Evolutionary conservation across 2,888 invertebrate genomes (phyloP).

Genomic region (Onchidella celtica): DNA sequence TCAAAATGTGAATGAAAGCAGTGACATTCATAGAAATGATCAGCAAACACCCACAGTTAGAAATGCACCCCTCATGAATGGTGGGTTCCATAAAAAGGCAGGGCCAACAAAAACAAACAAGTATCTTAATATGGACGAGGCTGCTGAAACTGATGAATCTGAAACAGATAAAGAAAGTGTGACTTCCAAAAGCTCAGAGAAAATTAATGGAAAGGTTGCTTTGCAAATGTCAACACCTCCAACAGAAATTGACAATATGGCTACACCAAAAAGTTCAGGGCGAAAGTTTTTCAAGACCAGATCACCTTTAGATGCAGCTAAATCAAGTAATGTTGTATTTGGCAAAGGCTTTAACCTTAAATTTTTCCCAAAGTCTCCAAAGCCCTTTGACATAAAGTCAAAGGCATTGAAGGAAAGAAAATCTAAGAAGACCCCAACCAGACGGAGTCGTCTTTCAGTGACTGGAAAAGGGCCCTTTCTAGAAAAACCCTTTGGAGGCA

Average conservation of each 20-base stretch:
- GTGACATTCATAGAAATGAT: background rate
- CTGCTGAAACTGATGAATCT: background rate
- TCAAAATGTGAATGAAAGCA: background rate
- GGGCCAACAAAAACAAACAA: no score
- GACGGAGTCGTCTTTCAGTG: no score
- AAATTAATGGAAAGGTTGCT: background rate
- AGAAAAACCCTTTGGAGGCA: no score
- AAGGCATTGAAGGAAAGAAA: background rate
- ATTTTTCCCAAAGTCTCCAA: slow-evolving; percentile 58
- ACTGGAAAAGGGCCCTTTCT: no score
- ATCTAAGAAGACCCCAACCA: no score
- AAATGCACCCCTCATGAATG: background rate
- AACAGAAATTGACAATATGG: no score
- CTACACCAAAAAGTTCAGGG: no score
- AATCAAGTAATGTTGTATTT: slow-evolving; percentile 59
- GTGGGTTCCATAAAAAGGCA: no score
- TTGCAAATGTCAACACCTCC: background rate
- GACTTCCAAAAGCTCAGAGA: background rate
- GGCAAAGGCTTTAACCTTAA: slow-evolving; percentile 68
- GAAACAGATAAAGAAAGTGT: background rate
- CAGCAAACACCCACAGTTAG: background rate
- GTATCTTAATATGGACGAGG: background rate
- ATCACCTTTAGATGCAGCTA: slow-evolving; percentile 60
- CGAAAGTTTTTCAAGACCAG: slow-evolving; percentile 68
- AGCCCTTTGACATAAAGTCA: slow-evolving; percentile 3